Percentiles rank a stretch among this genome's conserved stretches.
Evolutionary conservation across 2,888 invertebrate genomes (phyloP).

Genomic region (Drosophila histrio): DNA sequence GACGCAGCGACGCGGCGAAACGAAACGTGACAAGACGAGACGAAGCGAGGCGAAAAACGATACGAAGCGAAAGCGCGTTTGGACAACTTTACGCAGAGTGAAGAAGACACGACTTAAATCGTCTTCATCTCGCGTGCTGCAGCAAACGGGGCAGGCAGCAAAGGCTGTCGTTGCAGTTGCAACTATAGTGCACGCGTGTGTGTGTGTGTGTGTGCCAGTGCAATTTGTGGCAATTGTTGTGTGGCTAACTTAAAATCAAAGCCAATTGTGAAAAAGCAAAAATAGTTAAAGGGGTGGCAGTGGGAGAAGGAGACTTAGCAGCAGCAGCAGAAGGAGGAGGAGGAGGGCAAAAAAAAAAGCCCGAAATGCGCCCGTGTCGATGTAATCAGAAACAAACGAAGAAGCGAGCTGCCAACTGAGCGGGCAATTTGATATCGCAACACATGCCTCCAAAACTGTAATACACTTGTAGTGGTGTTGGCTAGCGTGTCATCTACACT

Average conservation of each 20-base stretch:
- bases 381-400: conserved; percentile 41
- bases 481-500: conserved; percentile 23
- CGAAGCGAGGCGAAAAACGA: conserved; percentile 18
- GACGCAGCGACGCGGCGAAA: conserved; percentile 43
- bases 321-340: neutral
- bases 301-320: neutral
- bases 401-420: conserved; percentile 31
- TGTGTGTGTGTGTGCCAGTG: conserved; percentile 30
- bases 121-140: conserved; percentile 66
- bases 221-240: conserved; percentile 34
- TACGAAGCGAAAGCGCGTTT: conserved; percentile 23
- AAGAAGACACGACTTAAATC: conserved; percentile 23
- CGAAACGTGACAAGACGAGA: conserved; percentile 12
- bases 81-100: conserved; percentile 37
- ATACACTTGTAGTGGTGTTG: conserved; percentile 47
- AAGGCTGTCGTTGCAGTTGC: conserved; percentile 14
- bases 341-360: conserved; percentile 11
- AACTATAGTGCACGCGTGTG: conserved; percentile 11
- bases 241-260: conserved; percentile 33
- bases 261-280: conserved; percentile 15
- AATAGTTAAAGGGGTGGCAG: neutral
- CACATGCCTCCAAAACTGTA: conserved; percentile 42
- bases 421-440: conserved; percentile 26
- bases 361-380: conserved; percentile 41
- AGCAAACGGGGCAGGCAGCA: conserved; percentile 26